phyloP scores from a whole-genome alignment of 2,113 vertebrate genomes.

The Xenus cinereus region DNA sequence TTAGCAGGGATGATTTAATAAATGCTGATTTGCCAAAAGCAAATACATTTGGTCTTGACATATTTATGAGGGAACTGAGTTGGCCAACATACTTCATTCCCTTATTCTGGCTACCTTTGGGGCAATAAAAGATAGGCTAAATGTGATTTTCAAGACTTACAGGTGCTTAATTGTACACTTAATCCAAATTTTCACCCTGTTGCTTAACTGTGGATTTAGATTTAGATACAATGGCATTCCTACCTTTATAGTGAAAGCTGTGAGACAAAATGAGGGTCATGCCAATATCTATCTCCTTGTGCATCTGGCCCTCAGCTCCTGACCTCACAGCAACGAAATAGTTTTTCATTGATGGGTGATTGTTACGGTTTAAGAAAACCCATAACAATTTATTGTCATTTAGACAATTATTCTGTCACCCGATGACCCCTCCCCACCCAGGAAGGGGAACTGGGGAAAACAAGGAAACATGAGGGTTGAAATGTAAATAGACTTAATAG shows the following conservation, averaged over 20 bases:
- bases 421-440: too few species aligned
- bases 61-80: not conserved
- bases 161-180: not conserved
- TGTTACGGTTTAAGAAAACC: too few species aligned
- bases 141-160: not conserved
- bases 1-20: not conserved
- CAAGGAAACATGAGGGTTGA: too few species aligned
- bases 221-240: not conserved
- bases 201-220: not conserved
- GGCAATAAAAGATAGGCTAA: not conserved
- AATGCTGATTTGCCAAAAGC: not conserved
- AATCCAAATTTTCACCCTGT: not conserved
- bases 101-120: not conserved
- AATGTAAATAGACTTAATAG: too few species aligned
- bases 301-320: not conserved
- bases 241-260: not conserved
- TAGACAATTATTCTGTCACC: too few species aligned
- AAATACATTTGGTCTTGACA: not conserved
- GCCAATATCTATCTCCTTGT: not conserved
- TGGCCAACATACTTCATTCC: not conserved
- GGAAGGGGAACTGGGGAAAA: too few species aligned
- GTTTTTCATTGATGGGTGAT: not conserved
- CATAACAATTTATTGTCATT: too few species aligned
- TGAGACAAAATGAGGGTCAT: not conserved
- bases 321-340: not conserved